phyloP scores from a whole-genome alignment of 2,888 invertebrate genomes.

The Eilema griseolum region DNA sequence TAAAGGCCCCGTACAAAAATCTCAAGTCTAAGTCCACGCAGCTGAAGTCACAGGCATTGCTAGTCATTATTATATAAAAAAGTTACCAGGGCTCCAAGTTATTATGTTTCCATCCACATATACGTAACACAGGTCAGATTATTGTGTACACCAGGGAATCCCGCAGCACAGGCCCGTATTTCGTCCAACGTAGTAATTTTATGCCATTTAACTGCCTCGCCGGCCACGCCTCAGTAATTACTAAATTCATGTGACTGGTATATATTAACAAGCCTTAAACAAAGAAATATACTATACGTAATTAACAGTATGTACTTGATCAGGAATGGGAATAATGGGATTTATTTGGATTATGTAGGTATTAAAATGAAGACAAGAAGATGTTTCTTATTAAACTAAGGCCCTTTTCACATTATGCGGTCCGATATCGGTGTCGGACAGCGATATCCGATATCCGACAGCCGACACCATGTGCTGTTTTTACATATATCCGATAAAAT shows the following conservation, averaged over 20 bases:
- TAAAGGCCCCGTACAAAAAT: too few species aligned
- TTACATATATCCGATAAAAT: too few species aligned
- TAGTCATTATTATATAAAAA: constrained; percentile 7
- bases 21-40: not conserved
- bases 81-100: not conserved
- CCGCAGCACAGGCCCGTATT: constrained; percentile 19
- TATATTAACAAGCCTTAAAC: constrained; percentile 5
- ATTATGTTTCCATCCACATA: constrained; percentile 15
- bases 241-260: constrained; percentile 40
- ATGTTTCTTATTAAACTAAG: not conserved
- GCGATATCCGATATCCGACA: too few species aligned
- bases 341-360: not conserved
- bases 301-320: not conserved
- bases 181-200: constrained; percentile 33
- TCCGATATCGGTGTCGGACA: too few species aligned
- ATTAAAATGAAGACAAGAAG: too few species aligned
- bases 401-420: too few species aligned
- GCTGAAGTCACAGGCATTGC: too few species aligned
- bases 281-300: not conserved
- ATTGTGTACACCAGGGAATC: constrained; percentile 36
- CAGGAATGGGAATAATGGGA: not conserved
- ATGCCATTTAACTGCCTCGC: constrained; percentile 39
- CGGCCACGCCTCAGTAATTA: constrained; percentile 43
- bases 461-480: too few species aligned
- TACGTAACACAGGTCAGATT: constrained; percentile 26